A percentile compares a stretch with the other conserved stretches of the same genome.
Conservation (phyloP, 2,797 vertebrate species). For the Leptodactylus fallax region DNA sequence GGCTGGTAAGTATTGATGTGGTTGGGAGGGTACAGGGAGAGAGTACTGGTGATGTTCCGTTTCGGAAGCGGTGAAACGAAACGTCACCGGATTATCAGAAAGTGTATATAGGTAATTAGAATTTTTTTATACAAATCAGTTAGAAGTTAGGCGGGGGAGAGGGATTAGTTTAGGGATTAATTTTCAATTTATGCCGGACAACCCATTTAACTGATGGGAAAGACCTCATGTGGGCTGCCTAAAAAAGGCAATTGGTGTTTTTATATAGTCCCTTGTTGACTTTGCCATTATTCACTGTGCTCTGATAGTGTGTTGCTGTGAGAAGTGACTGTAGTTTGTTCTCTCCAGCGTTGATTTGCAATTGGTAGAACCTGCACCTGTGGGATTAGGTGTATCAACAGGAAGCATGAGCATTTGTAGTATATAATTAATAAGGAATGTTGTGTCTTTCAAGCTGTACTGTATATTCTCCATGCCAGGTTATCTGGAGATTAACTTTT, state of each 20-base stretch:
- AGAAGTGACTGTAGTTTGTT: conserved; percentile 66
- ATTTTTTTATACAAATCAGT: too few species aligned
- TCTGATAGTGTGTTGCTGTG: conserved; percentile 68
- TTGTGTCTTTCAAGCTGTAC: conserved; percentile 71
- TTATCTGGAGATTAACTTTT: conserved; percentile 87
- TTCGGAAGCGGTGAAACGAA: too few species aligned
- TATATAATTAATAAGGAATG: conserved; percentile 88
- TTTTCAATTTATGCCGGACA: too few species aligned
- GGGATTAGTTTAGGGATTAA: too few species aligned
- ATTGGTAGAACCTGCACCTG: conserved; percentile 77
- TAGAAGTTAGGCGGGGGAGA: too few species aligned
- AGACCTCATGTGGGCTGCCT: too few species aligned
- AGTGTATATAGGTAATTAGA: too few species aligned
- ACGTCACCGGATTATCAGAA: too few species aligned
- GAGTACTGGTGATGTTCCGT: too few species aligned
- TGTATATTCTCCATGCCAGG: conserved; percentile 77
- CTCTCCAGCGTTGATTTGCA: conserved; percentile 72
- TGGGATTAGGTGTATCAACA: conserved; percentile 81
- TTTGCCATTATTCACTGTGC: not conserved
- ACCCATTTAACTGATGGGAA: too few species aligned
- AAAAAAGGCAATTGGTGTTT: not conserved
- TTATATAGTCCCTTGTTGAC: not conserved
- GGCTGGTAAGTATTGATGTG: too few species aligned
- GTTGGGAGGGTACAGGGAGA: too few species aligned
- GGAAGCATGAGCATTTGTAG: conserved; percentile 79